A percentile compares a stretch with the other conserved stretches of the same genome.
phyloP scores from a whole-genome alignment of 2,797 vertebrate genomes.

The Petrocephalus sullivani region DNA sequence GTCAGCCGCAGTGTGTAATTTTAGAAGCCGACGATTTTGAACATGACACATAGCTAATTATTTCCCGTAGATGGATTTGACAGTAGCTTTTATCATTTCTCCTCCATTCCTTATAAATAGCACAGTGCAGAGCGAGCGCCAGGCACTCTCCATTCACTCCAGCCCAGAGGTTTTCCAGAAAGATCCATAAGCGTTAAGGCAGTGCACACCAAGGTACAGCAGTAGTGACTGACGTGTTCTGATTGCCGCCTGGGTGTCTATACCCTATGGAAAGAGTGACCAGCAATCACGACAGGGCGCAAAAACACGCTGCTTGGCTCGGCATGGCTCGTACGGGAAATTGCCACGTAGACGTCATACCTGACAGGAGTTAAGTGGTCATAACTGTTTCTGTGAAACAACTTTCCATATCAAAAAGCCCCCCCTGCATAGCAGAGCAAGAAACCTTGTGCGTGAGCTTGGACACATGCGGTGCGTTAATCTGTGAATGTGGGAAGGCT shows the following conservation, averaged over 20 bases:
- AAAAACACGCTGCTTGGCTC: constrained; percentile 38
- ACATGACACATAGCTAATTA: constrained; percentile 5
- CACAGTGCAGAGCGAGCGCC: not conserved
- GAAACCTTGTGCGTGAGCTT: not conserved
- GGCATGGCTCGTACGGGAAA: constrained; percentile 36
- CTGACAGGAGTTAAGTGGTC: not conserved
- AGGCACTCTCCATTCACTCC: constrained; percentile 41
- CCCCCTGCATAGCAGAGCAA: not conserved
- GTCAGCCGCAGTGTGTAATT: not conserved
- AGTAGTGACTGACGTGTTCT: constrained; percentile 54
- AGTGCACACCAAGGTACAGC: constrained; percentile 40
- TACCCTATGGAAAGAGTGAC: constrained; percentile 50
- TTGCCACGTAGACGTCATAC: constrained; percentile 21
- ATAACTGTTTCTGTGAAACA: not conserved
- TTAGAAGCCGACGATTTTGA: not conserved
- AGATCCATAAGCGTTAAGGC: constrained; percentile 33
- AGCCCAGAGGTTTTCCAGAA: constrained; percentile 35
- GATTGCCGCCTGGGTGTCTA: constrained; percentile 51
- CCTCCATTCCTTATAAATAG: constrained; percentile 12
- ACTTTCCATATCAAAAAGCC: not conserved
- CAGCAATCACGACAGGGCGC: constrained; percentile 52
- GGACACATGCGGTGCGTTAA: not conserved
- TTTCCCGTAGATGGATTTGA: constrained; percentile 2
- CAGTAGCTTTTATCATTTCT: not conserved
- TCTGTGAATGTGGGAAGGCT: not conserved